phyloP scores from a whole-genome alignment of 2,113 vertebrate species.

The Gasterosteus nipponicus region DNA sequence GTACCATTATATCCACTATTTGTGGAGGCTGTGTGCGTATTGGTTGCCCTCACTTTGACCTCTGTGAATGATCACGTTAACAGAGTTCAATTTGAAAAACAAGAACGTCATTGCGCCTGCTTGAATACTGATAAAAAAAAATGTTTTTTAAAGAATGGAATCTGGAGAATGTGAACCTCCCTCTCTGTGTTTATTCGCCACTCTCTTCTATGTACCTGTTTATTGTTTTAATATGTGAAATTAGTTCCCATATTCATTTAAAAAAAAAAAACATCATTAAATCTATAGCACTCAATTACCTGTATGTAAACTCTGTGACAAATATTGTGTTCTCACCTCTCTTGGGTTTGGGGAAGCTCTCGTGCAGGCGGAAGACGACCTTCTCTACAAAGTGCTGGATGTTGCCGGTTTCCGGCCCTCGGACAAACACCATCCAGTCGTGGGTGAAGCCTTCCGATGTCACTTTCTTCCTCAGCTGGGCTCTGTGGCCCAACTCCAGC shows the following conservation, averaged over 20 bases:
- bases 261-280: no score
- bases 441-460: constrained; percentile 98
- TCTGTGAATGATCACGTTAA: neutral
- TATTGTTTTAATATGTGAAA: neutral
- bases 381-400: constrained; percentile 99
- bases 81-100: neutral
- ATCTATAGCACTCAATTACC: neutral
- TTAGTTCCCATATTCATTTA: neutral
- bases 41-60: constrained; percentile 5
- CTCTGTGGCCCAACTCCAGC: constrained; percentile 96
- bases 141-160: neutral
- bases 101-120: neutral
- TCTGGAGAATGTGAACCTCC: neutral
- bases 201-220: neutral
- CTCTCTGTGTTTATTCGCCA: neutral
- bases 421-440: constrained; percentile 99
- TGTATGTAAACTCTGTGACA: neutral
- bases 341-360: constrained; percentile 98
- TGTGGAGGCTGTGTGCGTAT: neutral
- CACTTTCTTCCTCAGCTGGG: constrained; percentile 95
- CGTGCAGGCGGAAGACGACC: constrained; percentile 96
- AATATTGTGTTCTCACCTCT: constrained; percentile 83
- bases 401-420: constrained; percentile 94
- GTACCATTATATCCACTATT: neutral
- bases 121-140: neutral